Percentiles rank a stretch among this genome's conserved stretches.
Conservation (phyloP, 2,888 invertebrate genomes). For the Pandemis cinnamomeana region DNA sequence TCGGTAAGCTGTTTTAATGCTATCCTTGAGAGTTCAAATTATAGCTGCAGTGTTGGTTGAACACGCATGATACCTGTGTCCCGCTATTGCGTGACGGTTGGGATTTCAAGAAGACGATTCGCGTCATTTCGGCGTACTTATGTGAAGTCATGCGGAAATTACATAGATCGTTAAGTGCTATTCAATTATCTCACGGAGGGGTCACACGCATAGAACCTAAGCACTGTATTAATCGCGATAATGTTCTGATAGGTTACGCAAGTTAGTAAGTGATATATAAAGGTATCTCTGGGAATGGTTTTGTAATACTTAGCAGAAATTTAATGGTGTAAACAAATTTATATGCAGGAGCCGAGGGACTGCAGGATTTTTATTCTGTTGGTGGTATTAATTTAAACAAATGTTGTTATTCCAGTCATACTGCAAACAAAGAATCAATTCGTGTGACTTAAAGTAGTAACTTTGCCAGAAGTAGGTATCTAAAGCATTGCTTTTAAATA, state of each 20-base stretch:
- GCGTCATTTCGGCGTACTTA: constrained; percentile 23
- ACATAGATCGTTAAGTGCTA: constrained; percentile 47
- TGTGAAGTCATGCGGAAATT: constrained; percentile 57
- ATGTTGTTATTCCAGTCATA: background rate
- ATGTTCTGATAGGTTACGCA: constrained; percentile 42
- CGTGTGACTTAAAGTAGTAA: background rate
- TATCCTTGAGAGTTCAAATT: background rate
- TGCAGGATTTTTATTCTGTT: background rate
- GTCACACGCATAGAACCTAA: constrained; percentile 42
- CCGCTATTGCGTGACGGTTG: constrained; percentile 43
- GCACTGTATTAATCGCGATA: constrained; percentile 43
- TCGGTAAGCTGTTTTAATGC: constrained; percentile 7
- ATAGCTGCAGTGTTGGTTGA: background rate
- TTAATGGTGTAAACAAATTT: background rate
- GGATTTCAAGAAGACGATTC: constrained; percentile 37
- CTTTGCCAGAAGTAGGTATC: background rate
- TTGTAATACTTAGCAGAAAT: background rate
- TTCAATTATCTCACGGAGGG: constrained; percentile 52
- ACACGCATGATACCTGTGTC: constrained; percentile 34
- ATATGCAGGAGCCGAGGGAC: background rate
- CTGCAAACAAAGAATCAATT: background rate
- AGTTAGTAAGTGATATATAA: background rate
- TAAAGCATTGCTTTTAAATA: background rate
- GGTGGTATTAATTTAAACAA: background rate
- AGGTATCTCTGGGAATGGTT: background rate